Base-by-base conservation (phyloP, 2,888 invertebrate species). In the Sthenelais limicola region DNA sequence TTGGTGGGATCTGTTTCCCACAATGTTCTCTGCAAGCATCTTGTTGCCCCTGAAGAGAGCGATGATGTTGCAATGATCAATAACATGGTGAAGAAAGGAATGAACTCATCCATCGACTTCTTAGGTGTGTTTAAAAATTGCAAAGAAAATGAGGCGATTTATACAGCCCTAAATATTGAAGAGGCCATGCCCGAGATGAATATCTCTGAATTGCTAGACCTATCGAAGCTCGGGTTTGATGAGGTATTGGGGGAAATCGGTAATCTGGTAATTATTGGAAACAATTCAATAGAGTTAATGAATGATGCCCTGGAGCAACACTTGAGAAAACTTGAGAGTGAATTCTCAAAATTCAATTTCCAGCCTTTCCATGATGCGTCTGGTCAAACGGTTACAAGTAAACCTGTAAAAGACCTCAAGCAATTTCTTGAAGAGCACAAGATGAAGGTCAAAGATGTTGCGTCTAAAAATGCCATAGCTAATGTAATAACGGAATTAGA, bases 1-100 rank as follows among this genome's bases (percentile, higher is more conserved):
- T 58, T 80, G 0, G 32, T 76, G 0, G 85, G 85, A 4, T 83
- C 85, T 3, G 56, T 82, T 3, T 32, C 77, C 3, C 82, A 85
- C 74, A 82, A 83, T 1, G 80, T 83, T 74, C 74, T 77, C n/a
- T 85, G 84, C 48, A 26, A 30, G 1, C 47, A 24, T 7, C 47
- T 67, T n/a, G 9, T 67, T 9, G 28, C 35, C 26, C 62, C 62
- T 24, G 15, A 15, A 35, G 21, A 62, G 62, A 62, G 38, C 24
- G 26, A 38, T 15, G 62, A 35, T 15, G 24, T 62, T 1, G 43
- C 35, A 7, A 38, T 26, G 24, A 35, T 62, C 24, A 32, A 24
- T 28, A 33, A 56, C 30, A 2, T n/a, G 9, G 28, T 18, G 7
- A 9, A 18, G 9, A 26, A 5, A 24, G 26, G 18, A 12, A 66